Conservation (phyloP, 2,113 vertebrate genomes). For the Paramisgurnus dabryanus region DNA sequence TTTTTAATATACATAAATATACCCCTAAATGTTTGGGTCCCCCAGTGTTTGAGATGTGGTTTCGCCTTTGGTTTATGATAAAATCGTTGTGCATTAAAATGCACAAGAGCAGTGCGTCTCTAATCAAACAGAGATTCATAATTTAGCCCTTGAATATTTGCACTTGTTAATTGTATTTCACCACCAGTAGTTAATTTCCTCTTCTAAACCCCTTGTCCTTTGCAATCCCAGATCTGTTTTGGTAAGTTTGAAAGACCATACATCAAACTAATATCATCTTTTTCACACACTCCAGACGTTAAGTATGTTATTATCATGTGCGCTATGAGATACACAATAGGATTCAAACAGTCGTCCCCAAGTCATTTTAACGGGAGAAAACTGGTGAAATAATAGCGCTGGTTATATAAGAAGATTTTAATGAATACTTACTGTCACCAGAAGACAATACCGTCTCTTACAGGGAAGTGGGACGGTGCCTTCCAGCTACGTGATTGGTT, state of each 20-base stretch:
- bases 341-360: slow-evolving; percentile 20
- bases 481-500: slow-evolving; percentile 11
- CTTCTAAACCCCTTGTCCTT: not conserved
- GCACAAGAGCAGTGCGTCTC: not conserved
- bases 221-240: not conserved
- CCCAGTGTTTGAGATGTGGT: no score
- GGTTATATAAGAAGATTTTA: slow-evolving; percentile 38
- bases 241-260: slow-evolving; percentile 4
- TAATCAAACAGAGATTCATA: slow-evolving; percentile 15
- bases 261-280: not conserved
- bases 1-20: no score
- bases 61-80: no score
- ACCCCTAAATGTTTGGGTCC: no score
- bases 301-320: not conserved
- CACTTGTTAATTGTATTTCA: slow-evolving; percentile 1
- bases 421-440: slow-evolving; percentile 39
- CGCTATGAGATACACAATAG: not conserved
- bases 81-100: not conserved
- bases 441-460: slow-evolving; percentile 30
- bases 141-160: slow-evolving; percentile 17
- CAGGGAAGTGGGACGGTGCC: slow-evolving; percentile 5
- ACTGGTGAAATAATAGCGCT: slow-evolving; percentile 27
- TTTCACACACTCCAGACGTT: not conserved
- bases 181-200: slow-evolving; percentile 1
- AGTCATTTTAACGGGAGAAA: slow-evolving; percentile 26